Conservation (phyloP, 2,888 invertebrate species). For the Acanthosoma haemorrhoidale region DNA sequence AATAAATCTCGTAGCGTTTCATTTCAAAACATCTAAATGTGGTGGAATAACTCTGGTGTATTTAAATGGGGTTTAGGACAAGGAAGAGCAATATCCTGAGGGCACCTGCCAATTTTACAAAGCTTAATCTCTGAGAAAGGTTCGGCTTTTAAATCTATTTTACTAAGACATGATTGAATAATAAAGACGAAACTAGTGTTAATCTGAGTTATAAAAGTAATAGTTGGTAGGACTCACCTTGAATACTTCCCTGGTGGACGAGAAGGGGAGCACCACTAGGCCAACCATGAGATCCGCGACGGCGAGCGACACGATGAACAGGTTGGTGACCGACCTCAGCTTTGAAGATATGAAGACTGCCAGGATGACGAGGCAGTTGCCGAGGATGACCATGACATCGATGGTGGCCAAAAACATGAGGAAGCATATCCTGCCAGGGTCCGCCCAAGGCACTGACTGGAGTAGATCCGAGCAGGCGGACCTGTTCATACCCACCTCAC, state of each 20-base stretch:
- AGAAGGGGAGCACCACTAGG: slow-evolving; percentile 89
- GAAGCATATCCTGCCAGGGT: slow-evolving; percentile 68
- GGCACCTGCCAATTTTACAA: too few species aligned
- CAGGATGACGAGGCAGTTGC: slow-evolving; percentile 86
- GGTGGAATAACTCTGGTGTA: too few species aligned
- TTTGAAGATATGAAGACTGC: slow-evolving; percentile 88
- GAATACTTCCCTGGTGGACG: slow-evolving; percentile 78
- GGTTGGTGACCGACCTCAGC: slow-evolving; percentile 89
- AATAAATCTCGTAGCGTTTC: too few species aligned
- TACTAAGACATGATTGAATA: too few species aligned
- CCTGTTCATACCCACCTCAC: slow-evolving; percentile 38
- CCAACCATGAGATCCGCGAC: slow-evolving; percentile 95
- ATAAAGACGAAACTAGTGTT: too few species aligned
- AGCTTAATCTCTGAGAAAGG: too few species aligned
- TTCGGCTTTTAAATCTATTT: too few species aligned
- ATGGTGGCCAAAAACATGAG: slow-evolving; percentile 74
- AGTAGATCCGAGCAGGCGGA: slow-evolving; percentile 37
- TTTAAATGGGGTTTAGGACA: too few species aligned
- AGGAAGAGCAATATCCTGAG: too few species aligned
- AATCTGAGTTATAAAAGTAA: too few species aligned
- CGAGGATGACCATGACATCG: slow-evolving; percentile 82
- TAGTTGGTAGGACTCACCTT: slow-evolving; percentile 11
- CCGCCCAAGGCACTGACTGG: slow-evolving; percentile 59
- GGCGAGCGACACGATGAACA: slow-evolving; percentile 94
- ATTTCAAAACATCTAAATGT: too few species aligned